Evolutionary conservation across 2,797 vertebrate species (phyloP).

Genomic region (Spatula versicolor): DNA sequence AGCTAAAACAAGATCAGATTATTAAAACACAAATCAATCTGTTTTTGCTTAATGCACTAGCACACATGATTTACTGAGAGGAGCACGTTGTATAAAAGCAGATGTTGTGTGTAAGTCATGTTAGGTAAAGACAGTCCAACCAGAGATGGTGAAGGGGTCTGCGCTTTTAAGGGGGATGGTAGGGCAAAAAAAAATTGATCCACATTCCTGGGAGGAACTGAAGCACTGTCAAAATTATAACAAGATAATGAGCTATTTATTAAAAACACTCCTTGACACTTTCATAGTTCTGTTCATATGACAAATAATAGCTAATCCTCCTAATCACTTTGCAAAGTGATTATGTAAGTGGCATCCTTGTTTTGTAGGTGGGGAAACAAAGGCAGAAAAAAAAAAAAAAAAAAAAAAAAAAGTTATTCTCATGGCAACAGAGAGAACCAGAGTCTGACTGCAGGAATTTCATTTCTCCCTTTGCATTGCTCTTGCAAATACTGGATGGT

Average conservation of each 20-base stretch:
- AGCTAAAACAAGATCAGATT: conserved; percentile 46
- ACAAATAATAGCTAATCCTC: conserved; percentile 36
- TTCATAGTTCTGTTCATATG: not conserved
- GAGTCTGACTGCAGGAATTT: not conserved
- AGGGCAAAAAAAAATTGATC: not conserved
- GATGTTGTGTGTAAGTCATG: not conserved
- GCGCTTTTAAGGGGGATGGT: not conserved
- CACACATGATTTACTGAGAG: not conserved
- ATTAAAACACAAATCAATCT: conserved; percentile 63
- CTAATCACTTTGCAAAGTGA: not conserved
- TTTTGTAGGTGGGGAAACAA: conserved; percentile 11
- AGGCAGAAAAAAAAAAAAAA: not conserved
- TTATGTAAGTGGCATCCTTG: not conserved
- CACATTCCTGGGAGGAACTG: not conserved
- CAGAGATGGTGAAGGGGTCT: not conserved
- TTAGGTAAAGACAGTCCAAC: not conserved
- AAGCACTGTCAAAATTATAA: not conserved
- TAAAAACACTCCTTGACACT: not conserved
- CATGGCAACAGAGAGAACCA: not conserved
- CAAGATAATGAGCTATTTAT: not conserved
- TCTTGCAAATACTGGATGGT: not conserved
- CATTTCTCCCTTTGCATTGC: not conserved
- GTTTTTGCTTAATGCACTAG: conserved; percentile 3
- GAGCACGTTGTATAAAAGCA: not conserved
- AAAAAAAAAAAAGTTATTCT: not conserved